Conservation (phyloP, 2,113 vertebrate genomes). For the Capricornis sumatraensis region DNA sequence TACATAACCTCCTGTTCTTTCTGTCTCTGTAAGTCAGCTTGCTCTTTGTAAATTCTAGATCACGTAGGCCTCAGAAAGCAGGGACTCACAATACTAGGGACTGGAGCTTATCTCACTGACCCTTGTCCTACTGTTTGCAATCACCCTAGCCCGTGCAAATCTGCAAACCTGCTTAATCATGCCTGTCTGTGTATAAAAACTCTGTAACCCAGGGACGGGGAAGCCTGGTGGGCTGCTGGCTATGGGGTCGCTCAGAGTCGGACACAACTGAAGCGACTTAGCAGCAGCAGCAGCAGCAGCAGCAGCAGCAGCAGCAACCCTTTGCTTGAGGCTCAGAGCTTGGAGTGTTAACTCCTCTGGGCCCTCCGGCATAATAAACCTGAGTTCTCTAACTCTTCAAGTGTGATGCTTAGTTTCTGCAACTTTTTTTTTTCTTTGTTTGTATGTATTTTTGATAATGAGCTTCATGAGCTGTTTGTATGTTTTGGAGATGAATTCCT, state of each 20-base stretch:
- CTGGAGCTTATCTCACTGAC: background rate
- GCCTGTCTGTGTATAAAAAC: background rate
- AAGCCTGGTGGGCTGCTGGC: too few relatives aligned
- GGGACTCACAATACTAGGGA: background rate
- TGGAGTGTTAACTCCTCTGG: background rate
- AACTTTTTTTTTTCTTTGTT: background rate
- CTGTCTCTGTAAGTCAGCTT: background rate
- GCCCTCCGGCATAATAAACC: accelerated
- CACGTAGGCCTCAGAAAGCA: background rate
- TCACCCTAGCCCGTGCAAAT: background rate
- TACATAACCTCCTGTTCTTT: background rate
- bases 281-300: too few relatives aligned
- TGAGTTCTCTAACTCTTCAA: background rate
- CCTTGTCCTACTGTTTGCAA: background rate
- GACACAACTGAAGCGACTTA: too few relatives aligned
- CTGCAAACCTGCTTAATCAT: accelerated
- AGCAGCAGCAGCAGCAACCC: background rate
- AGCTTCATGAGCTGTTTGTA: background rate
- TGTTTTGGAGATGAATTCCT: background rate
- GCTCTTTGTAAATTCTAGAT: background rate
- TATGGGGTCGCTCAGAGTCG: too few relatives aligned
- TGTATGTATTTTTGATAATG: background rate
- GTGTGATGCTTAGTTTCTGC: background rate
- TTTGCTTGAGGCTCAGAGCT: background rate
- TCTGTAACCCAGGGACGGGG: background rate